Percentiles rank a stretch among this genome's conserved stretches.
Evolutionary conservation across 2,888 invertebrate species (phyloP).

Genomic region (Cryptocheilus praepositus): DNA sequence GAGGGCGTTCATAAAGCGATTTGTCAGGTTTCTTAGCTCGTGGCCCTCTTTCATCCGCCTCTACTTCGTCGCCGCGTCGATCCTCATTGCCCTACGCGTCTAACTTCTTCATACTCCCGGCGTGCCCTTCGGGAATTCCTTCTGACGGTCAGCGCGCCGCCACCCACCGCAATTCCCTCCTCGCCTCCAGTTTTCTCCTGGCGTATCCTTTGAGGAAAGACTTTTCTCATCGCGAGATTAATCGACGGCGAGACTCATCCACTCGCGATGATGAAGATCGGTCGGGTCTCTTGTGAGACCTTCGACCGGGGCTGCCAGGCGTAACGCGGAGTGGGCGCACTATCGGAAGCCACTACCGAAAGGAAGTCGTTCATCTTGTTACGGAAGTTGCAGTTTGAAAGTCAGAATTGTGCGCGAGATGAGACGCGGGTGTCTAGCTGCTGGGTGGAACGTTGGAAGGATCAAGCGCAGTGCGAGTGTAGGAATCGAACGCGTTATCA

Average conservation of each 20-base stretch:
- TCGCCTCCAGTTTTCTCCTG: constrained; percentile 1
- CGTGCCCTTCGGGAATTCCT: constrained; percentile 18
- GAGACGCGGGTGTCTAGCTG: constrained; percentile 5
- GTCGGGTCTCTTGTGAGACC: constrained; percentile 41
- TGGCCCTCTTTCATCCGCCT: constrained; percentile 31
- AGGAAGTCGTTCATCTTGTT: constrained; percentile 30
- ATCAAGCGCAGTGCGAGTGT: too few species aligned
- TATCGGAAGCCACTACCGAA: constrained; percentile 27
- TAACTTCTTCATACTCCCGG: constrained; percentile 27
- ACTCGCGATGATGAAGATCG: constrained; percentile 46
- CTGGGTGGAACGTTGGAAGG: too few species aligned
- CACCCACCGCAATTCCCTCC: constrained; percentile 17
- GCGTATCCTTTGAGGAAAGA: constrained; percentile 41
- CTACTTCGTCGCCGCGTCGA: constrained; percentile 9
- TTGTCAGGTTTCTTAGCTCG: constrained; percentile 58
- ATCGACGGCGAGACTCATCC: constrained; percentile 45
- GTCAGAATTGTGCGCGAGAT: background rate
- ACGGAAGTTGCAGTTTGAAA: constrained; percentile 18
- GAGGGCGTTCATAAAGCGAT: constrained; percentile 68
- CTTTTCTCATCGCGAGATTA: constrained; percentile 47
- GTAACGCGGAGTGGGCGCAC: constrained; percentile 23
- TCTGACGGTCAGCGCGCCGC: constrained; percentile 23
- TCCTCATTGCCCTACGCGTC: background rate
- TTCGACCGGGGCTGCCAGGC: too few species aligned
- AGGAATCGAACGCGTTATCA: too few species aligned